A percentile compares a stretch with the other conserved stretches of the same genome.
These are phyloP conservation scores for Drosophila testacea DNA, from an alignment of 2,888 invertebrate species.

Conservation along the genomic window DNA sequence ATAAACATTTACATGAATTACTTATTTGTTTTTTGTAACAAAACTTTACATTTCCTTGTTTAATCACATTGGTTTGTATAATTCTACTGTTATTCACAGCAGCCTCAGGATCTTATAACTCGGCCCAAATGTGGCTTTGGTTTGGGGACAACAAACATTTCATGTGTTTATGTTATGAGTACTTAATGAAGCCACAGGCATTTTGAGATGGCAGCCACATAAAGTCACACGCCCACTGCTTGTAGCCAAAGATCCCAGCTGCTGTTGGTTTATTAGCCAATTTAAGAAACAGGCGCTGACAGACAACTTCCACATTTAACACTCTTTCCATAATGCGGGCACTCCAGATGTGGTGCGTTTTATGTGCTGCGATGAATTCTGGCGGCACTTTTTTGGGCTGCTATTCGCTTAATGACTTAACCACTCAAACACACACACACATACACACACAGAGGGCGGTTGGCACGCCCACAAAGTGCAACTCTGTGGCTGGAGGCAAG, in stretches of 20 bases:
- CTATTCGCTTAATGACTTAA: conserved; percentile 71
- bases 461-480: conserved; percentile 68
- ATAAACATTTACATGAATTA: not conserved
- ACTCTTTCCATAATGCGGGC: conserved; percentile 23
- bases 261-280: conserved; percentile 78
- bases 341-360: conserved; percentile 72
- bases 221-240: conserved; percentile 56
- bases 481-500: conserved; percentile 50
- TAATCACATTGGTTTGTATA: conserved; percentile 1
- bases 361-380: conserved; percentile 79
- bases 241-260: conserved; percentile 25
- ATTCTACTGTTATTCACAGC: conserved; percentile 22
- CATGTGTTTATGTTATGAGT: conserved; percentile 69
- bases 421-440: conserved; percentile 29
- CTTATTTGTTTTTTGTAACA: not conserved
- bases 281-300: conserved; percentile 72
- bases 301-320: conserved; percentile 30
- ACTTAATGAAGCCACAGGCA: conserved; percentile 78
- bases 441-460: not conserved
- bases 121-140: conserved; percentile 22
- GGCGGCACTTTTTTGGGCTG: conserved; percentile 62
- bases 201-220: conserved; percentile 60
- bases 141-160: conserved; percentile 45
- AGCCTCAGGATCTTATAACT: conserved; percentile 34
- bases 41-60: not conserved